A percentile compares a stretch with the other conserved stretches of the same genome.
These are phyloP conservation scores for Incurvaria masculella DNA, from an alignment of 2,888 invertebrate genomes.

Conservation along the genomic window DNA sequence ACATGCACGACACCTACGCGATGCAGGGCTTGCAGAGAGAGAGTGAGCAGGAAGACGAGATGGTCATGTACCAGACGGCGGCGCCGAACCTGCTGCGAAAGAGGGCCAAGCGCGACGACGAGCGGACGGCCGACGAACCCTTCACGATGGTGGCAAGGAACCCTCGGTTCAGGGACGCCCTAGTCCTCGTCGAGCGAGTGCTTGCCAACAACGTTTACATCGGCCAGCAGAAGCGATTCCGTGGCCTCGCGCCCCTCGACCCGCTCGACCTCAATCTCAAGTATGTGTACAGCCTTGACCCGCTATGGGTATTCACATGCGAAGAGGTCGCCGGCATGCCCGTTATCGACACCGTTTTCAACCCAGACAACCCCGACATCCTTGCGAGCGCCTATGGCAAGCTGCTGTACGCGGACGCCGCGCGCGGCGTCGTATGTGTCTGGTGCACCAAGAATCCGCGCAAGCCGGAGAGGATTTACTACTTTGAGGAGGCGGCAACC, in stretches of 20 bases:
- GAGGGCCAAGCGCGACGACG: constrained; percentile 21
- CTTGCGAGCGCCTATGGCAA: constrained; percentile 75
- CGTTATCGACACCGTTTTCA: constrained; percentile 64
- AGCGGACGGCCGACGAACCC: constrained; percentile 12
- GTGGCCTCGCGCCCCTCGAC: constrained; percentile 61
- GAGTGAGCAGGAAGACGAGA: constrained; percentile 35
- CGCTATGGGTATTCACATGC: constrained; percentile 65
- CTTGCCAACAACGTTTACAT: constrained; percentile 66
- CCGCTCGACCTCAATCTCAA: constrained; percentile 61
- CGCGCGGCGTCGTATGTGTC: constrained; percentile 64
- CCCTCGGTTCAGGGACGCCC: constrained; percentile 57
- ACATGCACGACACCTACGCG: constrained; percentile 71
- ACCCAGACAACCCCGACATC: constrained; percentile 64
- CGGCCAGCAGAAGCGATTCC: constrained; percentile 66
- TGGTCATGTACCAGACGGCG: constrained; percentile 44
- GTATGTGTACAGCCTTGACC: constrained; percentile 62
- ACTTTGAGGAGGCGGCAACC: constrained; percentile 63
- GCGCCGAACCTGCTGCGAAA: constrained; percentile 31
- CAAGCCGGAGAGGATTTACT: constrained; percentile 68
- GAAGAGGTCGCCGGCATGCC: constrained; percentile 49
- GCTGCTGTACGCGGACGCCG: constrained; percentile 54
- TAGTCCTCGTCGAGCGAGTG: constrained; percentile 66
- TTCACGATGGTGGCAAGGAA: constrained; percentile 27
- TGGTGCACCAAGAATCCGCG: constrained; percentile 83
- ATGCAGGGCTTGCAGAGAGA: constrained; percentile 29